These are phyloP conservation scores for Mamestra brassicae DNA, from an alignment of 2,888 invertebrate genomes.

Conservation along the genomic window DNA sequence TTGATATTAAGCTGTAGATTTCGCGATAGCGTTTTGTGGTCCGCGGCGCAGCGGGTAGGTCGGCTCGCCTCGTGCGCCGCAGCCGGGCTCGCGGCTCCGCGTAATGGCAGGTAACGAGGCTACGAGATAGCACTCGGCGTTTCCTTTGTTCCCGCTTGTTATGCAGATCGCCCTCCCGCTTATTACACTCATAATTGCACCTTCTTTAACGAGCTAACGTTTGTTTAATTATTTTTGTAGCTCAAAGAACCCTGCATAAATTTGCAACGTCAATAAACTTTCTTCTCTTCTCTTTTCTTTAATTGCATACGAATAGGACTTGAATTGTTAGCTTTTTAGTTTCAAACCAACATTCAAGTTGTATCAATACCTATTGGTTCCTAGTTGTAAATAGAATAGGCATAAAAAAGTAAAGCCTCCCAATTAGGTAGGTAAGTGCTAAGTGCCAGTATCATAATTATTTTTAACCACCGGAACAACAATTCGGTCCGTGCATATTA, in stretches of 20 bases:
- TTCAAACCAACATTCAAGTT: neutral
- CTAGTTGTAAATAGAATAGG: neutral
- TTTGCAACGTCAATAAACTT: slow-evolving; percentile 51
- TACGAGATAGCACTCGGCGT: slow-evolving; percentile 72
- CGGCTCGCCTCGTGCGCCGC: slow-evolving; percentile 1
- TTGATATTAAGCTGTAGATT: slow-evolving; percentile 51
- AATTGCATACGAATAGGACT: neutral
- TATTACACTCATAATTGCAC: slow-evolving; percentile 72
- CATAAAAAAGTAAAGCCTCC: neutral
- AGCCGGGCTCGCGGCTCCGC: slow-evolving; percentile 41
- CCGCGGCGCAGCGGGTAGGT: slow-evolving; percentile 35
- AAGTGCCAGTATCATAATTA: slow-evolving; percentile 31
- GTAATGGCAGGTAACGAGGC: slow-evolving; percentile 69
- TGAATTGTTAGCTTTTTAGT: neutral
- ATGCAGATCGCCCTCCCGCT: slow-evolving; percentile 72
- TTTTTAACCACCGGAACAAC: slow-evolving; percentile 40
- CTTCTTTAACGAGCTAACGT: slow-evolving; percentile 66
- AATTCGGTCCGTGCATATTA: slow-evolving; percentile 31
- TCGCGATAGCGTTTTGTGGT: slow-evolving; percentile 35
- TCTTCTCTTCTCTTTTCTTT: slow-evolving; percentile 34
- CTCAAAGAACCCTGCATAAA: slow-evolving; percentile 36
- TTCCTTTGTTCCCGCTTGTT: slow-evolving; percentile 76
- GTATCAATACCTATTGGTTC: neutral
- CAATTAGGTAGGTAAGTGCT: slow-evolving; percentile 23
- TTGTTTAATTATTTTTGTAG: slow-evolving; percentile 66